Evolutionary conservation across 1,140 invertebrate genomes (phyloP), one percentile per base, ranked within the genome.

Genomic region (Melipona quadrifasciata): DNA sequence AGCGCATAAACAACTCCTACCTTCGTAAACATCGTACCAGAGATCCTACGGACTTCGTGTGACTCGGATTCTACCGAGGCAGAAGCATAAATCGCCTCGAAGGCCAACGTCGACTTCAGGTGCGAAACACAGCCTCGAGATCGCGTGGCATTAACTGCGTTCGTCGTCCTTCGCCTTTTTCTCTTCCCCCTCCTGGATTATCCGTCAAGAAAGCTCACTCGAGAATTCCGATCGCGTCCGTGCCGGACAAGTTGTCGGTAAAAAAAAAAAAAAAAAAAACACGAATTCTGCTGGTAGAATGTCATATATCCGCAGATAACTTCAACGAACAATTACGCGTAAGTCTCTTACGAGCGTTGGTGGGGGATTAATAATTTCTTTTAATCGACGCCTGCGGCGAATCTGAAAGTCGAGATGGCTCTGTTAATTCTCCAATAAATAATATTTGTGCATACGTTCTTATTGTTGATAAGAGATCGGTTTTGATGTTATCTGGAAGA

Each of bases 281-380:
- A 67, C 61, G 17, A 16, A n/a, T 67, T 57, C 21, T 1, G 47
- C 34, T 27, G 21, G 2, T 27, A 84, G 82, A 84, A 47, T 67
- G 82, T 84, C 82, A 79, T 79, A 79, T 79, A 84, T 79, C 79
- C 19, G 82, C 39, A 14, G 75, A 53, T 53, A 61, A 71, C 24
- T 79, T 70, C 31, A 39, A 39, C 39, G 39, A 39, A 39, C 39
- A 39, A 39, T 47, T 47, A 47, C 6, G 39, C 39, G 39, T 47
- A 0, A 47, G 8, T 47, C 4, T 39, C 2, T 39, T 39, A 39
- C 34, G 34, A 39, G 34, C 34, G 34, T 39, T 47, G 39, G 39
- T 47, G 39, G 10, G 39, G 39, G 10, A 47, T 47, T 10, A 47
- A 47, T 47, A 47, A 47, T 47, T 47, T 6, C 2, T 19, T n/a